Base-by-base conservation (phyloP, 2,797 vertebrate species). In the Apogon talboti region DNA sequence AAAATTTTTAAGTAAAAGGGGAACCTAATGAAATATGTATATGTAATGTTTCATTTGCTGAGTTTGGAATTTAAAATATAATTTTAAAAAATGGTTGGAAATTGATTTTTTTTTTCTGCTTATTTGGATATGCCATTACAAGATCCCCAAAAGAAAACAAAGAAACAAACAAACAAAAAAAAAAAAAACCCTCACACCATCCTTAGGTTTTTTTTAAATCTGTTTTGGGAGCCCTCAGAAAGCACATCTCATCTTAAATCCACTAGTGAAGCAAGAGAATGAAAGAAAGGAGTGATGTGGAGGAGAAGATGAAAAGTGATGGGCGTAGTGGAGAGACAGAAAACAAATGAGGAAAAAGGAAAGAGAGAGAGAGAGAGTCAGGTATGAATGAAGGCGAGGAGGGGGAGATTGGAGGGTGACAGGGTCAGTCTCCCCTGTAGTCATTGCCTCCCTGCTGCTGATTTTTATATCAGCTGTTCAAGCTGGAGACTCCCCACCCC, bases 401-500 rank as follows among this genome's bases (percentile, higher is more conserved):
- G 37, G 44, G 19, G 28, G 16, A 6, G 43, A 21, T 1, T 13
- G 12, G 43, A 2, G 12, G 48, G 19, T 62, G 66, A 66, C 67
- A 19, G 61, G 68, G 79, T 81, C 65, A 55, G 70, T 11, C n/a
- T 2, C 40, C 11, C 13, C 18, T 3, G 13, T 11, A 21, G 10
- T 11, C 10, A 35, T 44, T 38, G n/a, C 62, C 2, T 67, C 53
- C 30, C 37, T 51, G 49, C 47, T 62, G 79, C 51, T 76, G 81
- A 79, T 82, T 89, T 81, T 81, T 79, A 78, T 82, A 87, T 87
- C 87, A 74, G 67, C 85, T 12, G 45, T 24, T 11, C 63, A 79
- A 78, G 79, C 82, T 24, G 65, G 77, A 87, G 81, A 78, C 64
- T 70, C 52, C 21, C n/a, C n/a, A n/a, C 7, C 51, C 61, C 21